Evolutionary conservation across 2,113 vertebrate species (phyloP), one percentile per base, ranked within the genome.

Genomic region (Narcine bancroftii): DNA sequence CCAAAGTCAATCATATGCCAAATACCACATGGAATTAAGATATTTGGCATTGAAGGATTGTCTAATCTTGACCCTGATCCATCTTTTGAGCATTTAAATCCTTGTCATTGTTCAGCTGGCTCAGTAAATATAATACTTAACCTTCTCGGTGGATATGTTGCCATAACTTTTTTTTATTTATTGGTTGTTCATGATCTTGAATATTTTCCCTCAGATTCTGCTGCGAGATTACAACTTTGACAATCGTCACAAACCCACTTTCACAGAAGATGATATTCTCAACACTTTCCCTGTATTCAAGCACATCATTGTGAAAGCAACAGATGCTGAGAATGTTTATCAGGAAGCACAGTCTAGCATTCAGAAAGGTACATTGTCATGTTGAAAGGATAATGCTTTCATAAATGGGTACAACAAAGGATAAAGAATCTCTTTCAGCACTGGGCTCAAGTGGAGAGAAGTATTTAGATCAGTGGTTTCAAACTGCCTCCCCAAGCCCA

Each of bases 251-350:
- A 97, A 97, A 94, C 95, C 96, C 45, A 95, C 96, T 63, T 95
- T 97, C 92, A 94, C 95, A 92, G 95, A 96, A 69, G 97, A 97
- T 0, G 97, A 97, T 24, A 93, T 97, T 93, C 94, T 97, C 60
- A 97, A 97, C 94, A 94, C 97, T 91, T 95, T 97, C 91, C 96
- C 97, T 26, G 92, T 97, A n/a, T 93, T 97, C 93, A 97, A 97
- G 92, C 95, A 97, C 47, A n/a, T 97, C 73, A 92, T 93, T 92
- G 95, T 95, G 92, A 93, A 94, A 13, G 94, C 93, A 63, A 92
- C 66, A 2, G 96, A 96, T 92, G 97, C 96, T 71, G 94, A 94
- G 6, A 94, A 92, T 71, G 93, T 94, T 7, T 94, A 94, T 45
- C 45, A 24, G 21, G 94, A 95, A 45, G 96, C 95, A 77, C 94